phyloP scores from a whole-genome alignment of 2,113 vertebrate genomes.

The Mastomys natalensis region DNA sequence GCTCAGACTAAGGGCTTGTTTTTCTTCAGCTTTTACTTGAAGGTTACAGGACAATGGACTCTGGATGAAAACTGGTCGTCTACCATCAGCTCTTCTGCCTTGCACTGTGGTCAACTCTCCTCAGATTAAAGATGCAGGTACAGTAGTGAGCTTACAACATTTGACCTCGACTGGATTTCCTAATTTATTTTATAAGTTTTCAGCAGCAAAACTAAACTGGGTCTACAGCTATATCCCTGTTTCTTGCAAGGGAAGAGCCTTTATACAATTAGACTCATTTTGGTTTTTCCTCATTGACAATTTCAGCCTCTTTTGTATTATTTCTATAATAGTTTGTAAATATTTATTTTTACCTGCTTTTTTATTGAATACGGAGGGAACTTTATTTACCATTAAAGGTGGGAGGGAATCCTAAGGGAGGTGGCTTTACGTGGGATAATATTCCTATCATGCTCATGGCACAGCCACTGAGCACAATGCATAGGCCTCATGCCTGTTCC shows the following conservation, averaged over 20 bases:
- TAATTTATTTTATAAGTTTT: slow-evolving; percentile 83
- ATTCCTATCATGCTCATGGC: slow-evolving; percentile 89
- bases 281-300: slow-evolving; percentile 72
- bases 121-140: slow-evolving; percentile 30
- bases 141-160: slow-evolving; percentile 69
- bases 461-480: slow-evolving; percentile 93
- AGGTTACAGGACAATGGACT: slow-evolving; percentile 32
- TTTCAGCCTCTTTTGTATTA: slow-evolving; percentile 87
- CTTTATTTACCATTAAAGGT: slow-evolving; percentile 68
- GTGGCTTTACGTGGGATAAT: slow-evolving; percentile 79
- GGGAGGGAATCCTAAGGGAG: neutral
- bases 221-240: slow-evolving; percentile 76
- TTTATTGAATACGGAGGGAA: slow-evolving; percentile 67
- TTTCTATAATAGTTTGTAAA: slow-evolving; percentile 85
- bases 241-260: slow-evolving; percentile 78
- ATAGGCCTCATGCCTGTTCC: slow-evolving; percentile 94
- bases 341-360: slow-evolving; percentile 89
- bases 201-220: slow-evolving; percentile 80
- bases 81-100: slow-evolving; percentile 57
- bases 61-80: slow-evolving; percentile 12
- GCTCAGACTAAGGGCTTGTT: slow-evolving; percentile 69
- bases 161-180: slow-evolving; percentile 80
- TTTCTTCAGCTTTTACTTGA: slow-evolving; percentile 74
- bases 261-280: slow-evolving; percentile 76
- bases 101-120: slow-evolving; percentile 51